Percentiles rank a stretch among this genome's conserved stretches.
phyloP scores from a whole-genome alignment of 92 coral and sea anemone species.

The Actinernus sp. region DNA sequence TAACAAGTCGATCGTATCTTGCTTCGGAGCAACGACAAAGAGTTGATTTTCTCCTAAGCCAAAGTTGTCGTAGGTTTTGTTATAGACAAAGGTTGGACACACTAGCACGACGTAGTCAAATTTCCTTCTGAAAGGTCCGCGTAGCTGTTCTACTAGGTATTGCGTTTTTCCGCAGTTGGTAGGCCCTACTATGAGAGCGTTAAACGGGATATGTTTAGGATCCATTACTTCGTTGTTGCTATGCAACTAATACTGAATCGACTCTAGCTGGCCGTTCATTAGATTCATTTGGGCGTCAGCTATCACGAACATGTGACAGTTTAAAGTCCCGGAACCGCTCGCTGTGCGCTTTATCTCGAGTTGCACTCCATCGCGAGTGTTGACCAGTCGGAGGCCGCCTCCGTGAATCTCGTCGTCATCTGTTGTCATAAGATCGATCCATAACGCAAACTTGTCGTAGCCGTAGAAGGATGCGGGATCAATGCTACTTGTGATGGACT shows the following conservation, averaged over 20 bases:
- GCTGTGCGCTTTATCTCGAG: constrained; percentile 32
- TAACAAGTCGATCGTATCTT: neutral
- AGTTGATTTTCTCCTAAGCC: constrained; percentile 16
- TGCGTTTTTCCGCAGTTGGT: constrained; percentile 28
- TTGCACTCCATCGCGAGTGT: constrained; percentile 29
- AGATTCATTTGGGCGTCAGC: constrained; percentile 22
- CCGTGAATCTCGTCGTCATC: constrained; percentile 25
- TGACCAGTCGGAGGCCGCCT: constrained; percentile 24
- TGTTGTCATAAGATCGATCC: constrained; percentile 23
- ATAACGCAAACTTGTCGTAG: no score
- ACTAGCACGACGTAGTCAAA: constrained; percentile 35
- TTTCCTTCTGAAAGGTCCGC: constrained; percentile 1
- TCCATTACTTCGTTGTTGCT: no score
- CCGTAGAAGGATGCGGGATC: no score
- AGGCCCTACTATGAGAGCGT: constrained; percentile 41
- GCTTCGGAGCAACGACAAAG: constrained; percentile 15
- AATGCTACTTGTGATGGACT: constrained; percentile 3
- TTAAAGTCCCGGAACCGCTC: constrained; percentile 14
- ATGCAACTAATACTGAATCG: constrained; percentile 23
- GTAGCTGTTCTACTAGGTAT: constrained; percentile 21
- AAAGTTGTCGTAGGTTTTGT: constrained; percentile 4
- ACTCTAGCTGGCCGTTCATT: constrained; percentile 13
- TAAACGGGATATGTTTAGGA: constrained; percentile 6
- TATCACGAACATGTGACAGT: constrained; percentile 15
- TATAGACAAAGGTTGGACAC: constrained; percentile 25